Conservation (phyloP, 2,888 invertebrate species). For the Osmoderma eremita region DNA sequence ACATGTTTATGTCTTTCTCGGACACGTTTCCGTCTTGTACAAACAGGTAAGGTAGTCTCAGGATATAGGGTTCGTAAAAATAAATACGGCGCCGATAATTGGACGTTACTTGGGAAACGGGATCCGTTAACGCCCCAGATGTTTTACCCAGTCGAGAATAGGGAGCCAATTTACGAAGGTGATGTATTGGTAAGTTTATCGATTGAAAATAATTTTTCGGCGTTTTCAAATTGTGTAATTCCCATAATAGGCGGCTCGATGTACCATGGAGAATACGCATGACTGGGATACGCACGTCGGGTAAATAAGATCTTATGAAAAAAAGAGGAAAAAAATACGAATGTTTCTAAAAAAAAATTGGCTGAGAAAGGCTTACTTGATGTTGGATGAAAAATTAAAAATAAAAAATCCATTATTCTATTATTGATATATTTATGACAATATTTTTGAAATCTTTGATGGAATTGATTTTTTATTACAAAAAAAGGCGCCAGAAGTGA, state of each 20-base stretch:
- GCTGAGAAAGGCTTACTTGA: too few species aligned
- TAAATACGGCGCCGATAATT: slow-evolving; percentile 69
- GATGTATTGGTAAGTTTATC: slow-evolving; percentile 71
- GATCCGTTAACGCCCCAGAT: slow-evolving; percentile 91
- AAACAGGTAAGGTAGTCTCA: slow-evolving; percentile 79
- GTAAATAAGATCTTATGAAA: slow-evolving; percentile 67
- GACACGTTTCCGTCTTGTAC: neutral
- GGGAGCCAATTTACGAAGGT: slow-evolving; percentile 71
- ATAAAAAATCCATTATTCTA: too few species aligned
- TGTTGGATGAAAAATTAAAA: too few species aligned
- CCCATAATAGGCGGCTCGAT: slow-evolving; percentile 78
- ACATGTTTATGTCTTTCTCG: neutral
- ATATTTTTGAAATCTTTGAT: too few species aligned
- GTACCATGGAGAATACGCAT: slow-evolving; percentile 87
- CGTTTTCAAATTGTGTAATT: too few species aligned
- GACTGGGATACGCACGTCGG: slow-evolving; percentile 76
- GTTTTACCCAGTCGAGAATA: slow-evolving; percentile 85
- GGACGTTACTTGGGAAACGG: slow-evolving; percentile 86
- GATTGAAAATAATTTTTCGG: neutral
- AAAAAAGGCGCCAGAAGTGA: too few species aligned
- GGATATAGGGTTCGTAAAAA: slow-evolving; percentile 79
- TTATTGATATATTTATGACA: too few species aligned
- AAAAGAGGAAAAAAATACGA: too few species aligned
- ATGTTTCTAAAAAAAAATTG: too few species aligned
- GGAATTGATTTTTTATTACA: too few species aligned